A percentile compares a stretch with the other conserved stretches of the same genome.
phyloP scores from a whole-genome alignment of 2,888 invertebrate genomes.

The Horisme vitalbata region DNA sequence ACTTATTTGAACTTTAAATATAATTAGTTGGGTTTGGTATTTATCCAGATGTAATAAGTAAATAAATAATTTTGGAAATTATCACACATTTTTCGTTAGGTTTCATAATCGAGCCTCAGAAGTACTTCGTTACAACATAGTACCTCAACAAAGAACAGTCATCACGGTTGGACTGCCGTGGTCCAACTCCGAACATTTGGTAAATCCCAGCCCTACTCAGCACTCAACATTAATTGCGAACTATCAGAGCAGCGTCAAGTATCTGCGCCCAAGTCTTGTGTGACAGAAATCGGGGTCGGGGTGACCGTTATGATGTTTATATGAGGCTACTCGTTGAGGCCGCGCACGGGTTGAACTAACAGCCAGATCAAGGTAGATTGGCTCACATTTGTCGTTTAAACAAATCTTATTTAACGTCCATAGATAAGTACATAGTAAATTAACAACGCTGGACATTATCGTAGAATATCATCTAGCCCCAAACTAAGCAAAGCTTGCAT shows the following conservation, averaged over 20 bases:
- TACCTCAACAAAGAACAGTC: slow-evolving; percentile 2
- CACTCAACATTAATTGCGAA: slow-evolving; percentile 23
- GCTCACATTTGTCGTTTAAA: slow-evolving; percentile 13
- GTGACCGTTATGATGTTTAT: slow-evolving; percentile 57
- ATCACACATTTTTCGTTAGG: too few relatives aligned
- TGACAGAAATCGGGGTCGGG: slow-evolving; percentile 50
- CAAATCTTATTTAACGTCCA: not conserved
- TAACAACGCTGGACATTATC: too few relatives aligned
- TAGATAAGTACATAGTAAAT: too few relatives aligned
- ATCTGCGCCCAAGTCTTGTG: slow-evolving; percentile 39
- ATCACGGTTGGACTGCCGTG: not conserved
- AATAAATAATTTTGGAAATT: too few relatives aligned
- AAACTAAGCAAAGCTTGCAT: too few relatives aligned
- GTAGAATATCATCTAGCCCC: too few relatives aligned
- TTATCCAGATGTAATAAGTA: too few relatives aligned
- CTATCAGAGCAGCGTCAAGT: slow-evolving; percentile 28
- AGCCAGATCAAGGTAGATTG: slow-evolving; percentile 18
- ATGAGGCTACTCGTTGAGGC: slow-evolving; percentile 40
- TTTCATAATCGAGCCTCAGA: too few relatives aligned
- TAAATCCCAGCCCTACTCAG: slow-evolving; percentile 8
- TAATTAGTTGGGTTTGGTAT: too few relatives aligned
- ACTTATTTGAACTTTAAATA: too few relatives aligned
- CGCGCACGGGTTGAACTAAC: slow-evolving; percentile 23
- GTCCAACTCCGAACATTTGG: slow-evolving; percentile 11
- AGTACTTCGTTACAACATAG: not conserved